Evolutionary conservation across 2,113 vertebrate species (phyloP), one percentile per base, ranked within the genome.

Genomic region (Paedocypris sp.): DNA sequence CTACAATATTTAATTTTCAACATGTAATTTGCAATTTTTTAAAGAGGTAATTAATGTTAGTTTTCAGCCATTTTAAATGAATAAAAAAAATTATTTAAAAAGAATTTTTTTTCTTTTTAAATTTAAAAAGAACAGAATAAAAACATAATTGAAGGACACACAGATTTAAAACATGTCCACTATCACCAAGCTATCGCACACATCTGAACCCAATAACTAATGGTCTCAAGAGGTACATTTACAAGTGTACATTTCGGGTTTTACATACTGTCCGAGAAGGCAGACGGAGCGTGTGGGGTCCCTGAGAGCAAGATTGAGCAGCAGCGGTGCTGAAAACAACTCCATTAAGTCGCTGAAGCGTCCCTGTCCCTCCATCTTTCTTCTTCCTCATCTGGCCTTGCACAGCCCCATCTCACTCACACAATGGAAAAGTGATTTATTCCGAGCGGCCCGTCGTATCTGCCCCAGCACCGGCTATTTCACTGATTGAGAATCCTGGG

Each of bases 361-460:
- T 66, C 42, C 43, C 31, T 54, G 28, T 62, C 60, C 62, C 60
- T 64, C 69, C 69, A 71, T 74, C 60, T 58, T 62, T 74, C 73
- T 69, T 67, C 60, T 53, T 51, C 56, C 49, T 73, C 67, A 68
- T 66, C 69, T 73, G 68, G 68, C 60, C 66, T 73, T 66, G 53
- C 45, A 31, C 59, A 23, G 39, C 39, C 38, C 67, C 64, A 45
- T 50, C 56, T 69, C 69, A 60, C 51, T 51, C 39, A 60, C 46
- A 72, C 64, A 45, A 71, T 66, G 64, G 66, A 64, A 68, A 69
- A 67, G 65, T 68, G 65, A 72, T 72, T 72, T 74, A 73, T 74
- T 70, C 53, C 33, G 51, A 61, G 39, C 41, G 49, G 46, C 13
- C 53, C 33, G 47, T 28, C 67, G 25, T 33, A 58, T 69, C 53